A percentile compares a stretch with the other conserved stretches of the same genome.
phyloP scores from a whole-genome alignment of 2,797 vertebrate species.

The Microcaecilia unicolor region DNA sequence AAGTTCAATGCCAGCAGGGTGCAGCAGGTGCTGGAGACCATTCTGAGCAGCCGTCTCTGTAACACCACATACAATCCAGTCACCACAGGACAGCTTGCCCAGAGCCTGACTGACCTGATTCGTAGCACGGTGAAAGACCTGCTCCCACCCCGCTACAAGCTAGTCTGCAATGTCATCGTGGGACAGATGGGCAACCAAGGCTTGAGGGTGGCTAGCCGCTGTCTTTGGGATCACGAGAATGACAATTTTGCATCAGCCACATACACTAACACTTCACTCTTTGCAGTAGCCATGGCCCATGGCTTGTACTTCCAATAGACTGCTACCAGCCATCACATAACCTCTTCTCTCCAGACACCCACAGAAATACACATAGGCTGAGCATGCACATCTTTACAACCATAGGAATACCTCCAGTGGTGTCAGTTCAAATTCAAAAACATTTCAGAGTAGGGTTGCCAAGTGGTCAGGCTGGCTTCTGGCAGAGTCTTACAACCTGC shows the following conservation, averaged over 20 bases:
- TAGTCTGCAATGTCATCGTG: slow-evolving; percentile 56
- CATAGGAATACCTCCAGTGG: too few relatives aligned
- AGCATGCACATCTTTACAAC: too few relatives aligned
- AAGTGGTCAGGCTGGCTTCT: too few relatives aligned
- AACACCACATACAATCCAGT: slow-evolving; percentile 24
- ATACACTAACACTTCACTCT: slow-evolving; percentile 50
- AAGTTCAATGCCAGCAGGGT: slow-evolving; percentile 19
- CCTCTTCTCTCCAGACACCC: too few relatives aligned
- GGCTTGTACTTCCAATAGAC: slow-evolving; percentile 52
- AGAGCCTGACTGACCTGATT: slow-evolving; percentile 45
- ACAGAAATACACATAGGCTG: too few relatives aligned
- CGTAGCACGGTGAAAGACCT: slow-evolving; percentile 37
- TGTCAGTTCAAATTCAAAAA: too few relatives aligned
- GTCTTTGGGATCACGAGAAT: slow-evolving; percentile 35
- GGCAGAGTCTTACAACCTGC: too few relatives aligned
- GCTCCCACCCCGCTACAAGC: slow-evolving; percentile 52
- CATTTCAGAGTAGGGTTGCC: too few relatives aligned
- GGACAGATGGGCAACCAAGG: slow-evolving; percentile 46
- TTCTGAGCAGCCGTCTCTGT: slow-evolving; percentile 17
- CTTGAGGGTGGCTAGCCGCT: slow-evolving; percentile 43
- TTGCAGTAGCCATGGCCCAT: slow-evolving; percentile 49
- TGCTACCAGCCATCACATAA: too few relatives aligned
- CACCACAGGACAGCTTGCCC: slow-evolving; percentile 16
- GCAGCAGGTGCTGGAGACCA: slow-evolving; percentile 32
- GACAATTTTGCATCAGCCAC: slow-evolving; percentile 47